Base-by-base conservation (phyloP, 2,888 invertebrate genomes). In the Scelioninae gen. 2 region DNA sequence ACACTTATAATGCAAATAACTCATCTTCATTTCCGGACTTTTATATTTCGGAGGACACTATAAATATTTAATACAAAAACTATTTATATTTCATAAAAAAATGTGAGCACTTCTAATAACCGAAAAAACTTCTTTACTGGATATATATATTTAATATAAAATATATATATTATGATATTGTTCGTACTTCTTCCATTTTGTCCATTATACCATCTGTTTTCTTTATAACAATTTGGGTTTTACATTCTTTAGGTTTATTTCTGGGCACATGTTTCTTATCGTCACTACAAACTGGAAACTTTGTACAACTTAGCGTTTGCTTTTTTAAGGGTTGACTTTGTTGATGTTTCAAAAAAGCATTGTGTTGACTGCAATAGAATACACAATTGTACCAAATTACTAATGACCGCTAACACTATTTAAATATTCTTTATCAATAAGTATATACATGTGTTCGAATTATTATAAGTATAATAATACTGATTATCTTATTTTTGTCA, bases 1-100 rank as follows among this genome's bases (percentile, higher is more conserved):
- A 76, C 90, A 91, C 33, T 88, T 89, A 9, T 87, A 86, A 72
- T 89, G 88, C 75, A 90, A 85, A 58, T 88, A 85, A 33, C 90
- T 86, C 33, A 84, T 87, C 2, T 88, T 86, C 37, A 90, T 79
- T 80, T 91, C 91, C 5, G 75, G 75, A 31, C 39, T 50, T 22
- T 67, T 73, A 45, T 67, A 61, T 31, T 53, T 39, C 6, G 28
- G 15, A 1, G 41, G 28, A 9, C 63, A 55, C 73, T 73, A 15
- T 39, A 69, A 35, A 16, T 15, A 16, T 4, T 31, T 2, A 31
- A 31, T 9, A 31, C n/a, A 31, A 18, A 16, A 7, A 16, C n/a
- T 39, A 39, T 9, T 1, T 3, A 39, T 16, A 16, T 6, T 2
- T 15, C 7, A n/a, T 16, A 16, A 6, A 39, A 6, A 16, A 9